Base-by-base conservation (phyloP, 2,113 vertebrate species). In the Aldabrachelys gigantea region DNA sequence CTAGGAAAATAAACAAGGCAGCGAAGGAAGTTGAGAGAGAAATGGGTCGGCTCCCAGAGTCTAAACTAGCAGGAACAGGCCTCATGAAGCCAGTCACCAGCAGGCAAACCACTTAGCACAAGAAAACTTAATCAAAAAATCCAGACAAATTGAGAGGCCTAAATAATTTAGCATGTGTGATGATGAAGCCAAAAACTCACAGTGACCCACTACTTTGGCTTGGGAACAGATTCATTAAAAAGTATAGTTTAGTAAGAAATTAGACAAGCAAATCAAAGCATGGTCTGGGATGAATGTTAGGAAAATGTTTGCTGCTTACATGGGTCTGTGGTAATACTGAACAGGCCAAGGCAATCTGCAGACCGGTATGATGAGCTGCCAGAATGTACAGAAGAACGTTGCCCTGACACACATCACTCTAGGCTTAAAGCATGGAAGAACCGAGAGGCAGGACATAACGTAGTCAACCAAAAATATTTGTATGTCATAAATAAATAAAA, bases 1-100 rank as follows among this genome's bases (percentile, higher is more conserved):
- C 31, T 44, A 89, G 41, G 86, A 85, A 85, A 96, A 89, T 78
- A 90, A 90, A 76, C 79, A 90, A 90, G 76, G 52, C 47, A 82
- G 59, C 82, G 83, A 69, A 79, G 84, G 52, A 65, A 44, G 65
- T 59, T 84, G 22, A 88, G 13, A 54, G 75, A 87, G 87, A 92
- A 87, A 84, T 57, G 85, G 88, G 81, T 84, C 38, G 80, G 65
- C 72, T 83, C 81, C 56, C 3, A 57, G 21, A 31, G 49, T 47
- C 49, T 49, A 59, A 93, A 49, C 49, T 24, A 94, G 89, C 9
- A 59, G 75, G 52, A 16, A 11, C 35, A 80, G 87, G 84, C 54
- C n/a, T 78, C 38, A 5, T 16, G 65, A 59, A 79, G 88, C 89
- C 88, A 85, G 59, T 81, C 80, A 89, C 83, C 44, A 75, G 56